Evolutionary conservation across 2,113 vertebrate species (phyloP).

Genomic region (Raja brachyura): DNA sequence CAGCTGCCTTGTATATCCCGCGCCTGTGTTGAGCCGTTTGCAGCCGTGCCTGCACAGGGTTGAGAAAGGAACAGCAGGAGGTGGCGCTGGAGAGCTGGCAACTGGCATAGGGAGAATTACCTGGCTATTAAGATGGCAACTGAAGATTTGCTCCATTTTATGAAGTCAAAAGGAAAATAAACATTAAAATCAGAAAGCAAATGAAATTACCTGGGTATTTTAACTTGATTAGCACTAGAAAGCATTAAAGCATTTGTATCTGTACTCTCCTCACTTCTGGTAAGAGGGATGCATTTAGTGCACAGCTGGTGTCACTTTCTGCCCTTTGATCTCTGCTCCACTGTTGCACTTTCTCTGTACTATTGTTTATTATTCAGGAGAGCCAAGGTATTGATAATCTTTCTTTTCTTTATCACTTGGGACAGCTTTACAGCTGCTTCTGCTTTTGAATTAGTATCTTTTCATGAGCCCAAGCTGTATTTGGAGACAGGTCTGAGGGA

Average conservation of each 20-base stretch:
- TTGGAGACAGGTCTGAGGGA: not conserved
- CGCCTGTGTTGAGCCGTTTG: no score
- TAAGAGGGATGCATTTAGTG: not conserved
- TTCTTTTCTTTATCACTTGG: not conserved
- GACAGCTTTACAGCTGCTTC: not conserved
- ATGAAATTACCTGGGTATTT: not conserved
- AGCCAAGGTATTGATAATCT: not conserved
- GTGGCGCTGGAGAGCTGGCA: no score
- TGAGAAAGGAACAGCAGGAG: no score
- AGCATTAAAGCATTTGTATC: not conserved
- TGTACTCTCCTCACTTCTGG: not conserved
- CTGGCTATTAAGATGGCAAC: no score
- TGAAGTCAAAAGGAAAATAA: not conserved
- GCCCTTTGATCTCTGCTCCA: not conserved
- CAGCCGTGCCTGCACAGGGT: no score
- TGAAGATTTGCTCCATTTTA: no score
- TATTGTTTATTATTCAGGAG: not conserved
- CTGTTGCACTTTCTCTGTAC: not conserved
- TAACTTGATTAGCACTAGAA: not conserved
- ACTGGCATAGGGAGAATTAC: no score
- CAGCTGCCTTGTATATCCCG: no score
- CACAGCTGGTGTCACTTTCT: not conserved
- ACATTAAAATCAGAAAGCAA: not conserved
- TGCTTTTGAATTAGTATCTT: not conserved
- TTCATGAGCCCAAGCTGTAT: not conserved